Conservation (phyloP, 1,140 invertebrate genomes). For the Papilio aristodemus region DNA sequence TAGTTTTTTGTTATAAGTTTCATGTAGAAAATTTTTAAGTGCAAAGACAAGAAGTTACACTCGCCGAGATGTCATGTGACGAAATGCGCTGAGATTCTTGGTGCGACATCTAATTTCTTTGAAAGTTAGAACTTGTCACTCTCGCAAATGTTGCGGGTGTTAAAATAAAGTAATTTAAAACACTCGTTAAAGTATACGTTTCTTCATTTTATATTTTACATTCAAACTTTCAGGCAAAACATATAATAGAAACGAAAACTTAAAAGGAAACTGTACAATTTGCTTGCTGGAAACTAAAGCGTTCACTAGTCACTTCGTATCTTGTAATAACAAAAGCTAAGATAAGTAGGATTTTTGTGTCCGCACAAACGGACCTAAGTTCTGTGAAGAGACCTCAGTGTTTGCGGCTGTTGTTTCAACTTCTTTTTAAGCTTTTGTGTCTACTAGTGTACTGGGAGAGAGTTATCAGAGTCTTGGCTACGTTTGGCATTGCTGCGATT, state of each 20-base stretch:
- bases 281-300: neutral
- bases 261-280: neutral
- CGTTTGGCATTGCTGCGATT: neutral
- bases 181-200: neutral
- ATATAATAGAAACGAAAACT: neutral
- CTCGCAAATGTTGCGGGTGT: neutral
- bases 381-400: neutral
- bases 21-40: neutral
- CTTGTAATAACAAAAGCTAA: constrained; percentile 2
- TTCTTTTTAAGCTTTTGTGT: constrained; percentile 4
- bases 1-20: neutral
- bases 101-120: neutral
- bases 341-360: constrained; percentile 10
- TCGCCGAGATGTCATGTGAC: constrained; percentile 8
- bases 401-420: neutral
- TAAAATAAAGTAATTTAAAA: neutral
- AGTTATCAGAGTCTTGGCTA: neutral
- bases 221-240: neutral
- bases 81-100: neutral
- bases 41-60: neutral
- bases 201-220: neutral
- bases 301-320: neutral
- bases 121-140: constrained; percentile 2
- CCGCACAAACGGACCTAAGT: neutral
- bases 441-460: neutral